Evolutionary conservation across 2,888 invertebrate species (phyloP).

Genomic region (Brassicogethes aeneus): DNA sequence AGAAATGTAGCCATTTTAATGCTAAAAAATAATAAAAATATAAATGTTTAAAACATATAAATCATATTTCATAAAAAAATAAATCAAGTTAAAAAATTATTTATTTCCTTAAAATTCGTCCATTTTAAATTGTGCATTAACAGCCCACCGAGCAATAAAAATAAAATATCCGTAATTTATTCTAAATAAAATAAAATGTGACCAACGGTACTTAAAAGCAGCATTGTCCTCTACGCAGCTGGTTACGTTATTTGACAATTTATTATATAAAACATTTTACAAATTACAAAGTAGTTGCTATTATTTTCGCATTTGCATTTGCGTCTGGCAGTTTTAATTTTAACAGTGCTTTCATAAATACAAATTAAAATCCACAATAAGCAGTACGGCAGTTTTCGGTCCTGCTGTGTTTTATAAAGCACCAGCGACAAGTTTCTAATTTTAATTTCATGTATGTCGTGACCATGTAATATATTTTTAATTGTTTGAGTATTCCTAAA

Average conservation of each 20-base stretch:
- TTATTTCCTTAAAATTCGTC: too few species aligned
- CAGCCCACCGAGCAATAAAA: too few species aligned
- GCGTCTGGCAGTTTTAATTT: constrained; percentile 20
- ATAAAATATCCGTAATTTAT: neutral
- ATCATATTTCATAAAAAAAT: too few species aligned
- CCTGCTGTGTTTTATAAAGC: neutral
- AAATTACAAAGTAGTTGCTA: constrained; percentile 26
- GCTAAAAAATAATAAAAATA: too few species aligned
- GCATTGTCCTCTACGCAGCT: neutral
- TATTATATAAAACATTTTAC: constrained; percentile 22
- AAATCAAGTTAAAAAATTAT: too few species aligned
- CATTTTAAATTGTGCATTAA: too few species aligned
- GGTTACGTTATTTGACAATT: constrained; percentile 15
- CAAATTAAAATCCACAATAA: constrained; percentile 21
- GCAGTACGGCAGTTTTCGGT: neutral
- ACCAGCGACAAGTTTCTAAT: neutral
- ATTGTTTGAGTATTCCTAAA: too few species aligned
- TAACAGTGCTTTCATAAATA: constrained; percentile 26
- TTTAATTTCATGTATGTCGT: neutral
- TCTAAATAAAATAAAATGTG: constrained; percentile 1
- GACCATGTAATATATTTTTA: too few species aligned
- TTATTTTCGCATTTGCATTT: constrained; percentile 26
- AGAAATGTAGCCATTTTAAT: too few species aligned
- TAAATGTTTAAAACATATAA: too few species aligned
- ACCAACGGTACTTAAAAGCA: constrained; percentile 2